Conservation (phyloP, 2,113 vertebrate species). For the Neotoma lepida region DNA sequence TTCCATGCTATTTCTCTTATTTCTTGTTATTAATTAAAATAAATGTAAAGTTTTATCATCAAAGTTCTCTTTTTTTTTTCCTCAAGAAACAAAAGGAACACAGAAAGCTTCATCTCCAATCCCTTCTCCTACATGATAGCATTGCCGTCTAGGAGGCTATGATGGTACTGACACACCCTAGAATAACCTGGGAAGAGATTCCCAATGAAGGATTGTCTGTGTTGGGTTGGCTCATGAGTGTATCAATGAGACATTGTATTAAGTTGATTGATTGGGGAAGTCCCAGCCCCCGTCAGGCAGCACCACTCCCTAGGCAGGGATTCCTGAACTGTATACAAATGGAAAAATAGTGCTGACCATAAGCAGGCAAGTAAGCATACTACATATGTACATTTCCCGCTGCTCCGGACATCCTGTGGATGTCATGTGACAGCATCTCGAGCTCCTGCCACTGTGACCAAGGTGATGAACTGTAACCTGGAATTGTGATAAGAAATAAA, state of each 20-base stretch:
- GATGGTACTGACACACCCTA: background rate
- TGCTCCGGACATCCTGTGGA: background rate
- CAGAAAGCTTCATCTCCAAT: background rate
- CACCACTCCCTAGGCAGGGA: background rate
- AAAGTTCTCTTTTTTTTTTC: background rate
- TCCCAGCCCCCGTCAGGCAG: background rate
- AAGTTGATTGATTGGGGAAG: background rate
- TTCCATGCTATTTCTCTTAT: background rate
- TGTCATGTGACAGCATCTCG: background rate
- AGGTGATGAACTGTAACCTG: background rate
- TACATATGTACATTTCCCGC: background rate
- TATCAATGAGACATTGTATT: background rate
- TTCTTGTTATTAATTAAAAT: background rate
- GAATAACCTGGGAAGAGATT: background rate
- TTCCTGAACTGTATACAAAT: background rate
- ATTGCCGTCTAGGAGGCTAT: background rate
- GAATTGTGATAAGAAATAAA: background rate
- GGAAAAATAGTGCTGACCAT: background rate
- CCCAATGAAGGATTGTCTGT: background rate
- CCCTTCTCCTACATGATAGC: background rate
- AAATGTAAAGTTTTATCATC: background rate
- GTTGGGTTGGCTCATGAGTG: background rate
- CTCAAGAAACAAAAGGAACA: background rate
- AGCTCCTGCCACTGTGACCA: background rate
- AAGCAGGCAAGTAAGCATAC: background rate